Evolutionary conservation across 2,797 vertebrate species (phyloP).

Genomic region (Halcyon chelicuti): DNA sequence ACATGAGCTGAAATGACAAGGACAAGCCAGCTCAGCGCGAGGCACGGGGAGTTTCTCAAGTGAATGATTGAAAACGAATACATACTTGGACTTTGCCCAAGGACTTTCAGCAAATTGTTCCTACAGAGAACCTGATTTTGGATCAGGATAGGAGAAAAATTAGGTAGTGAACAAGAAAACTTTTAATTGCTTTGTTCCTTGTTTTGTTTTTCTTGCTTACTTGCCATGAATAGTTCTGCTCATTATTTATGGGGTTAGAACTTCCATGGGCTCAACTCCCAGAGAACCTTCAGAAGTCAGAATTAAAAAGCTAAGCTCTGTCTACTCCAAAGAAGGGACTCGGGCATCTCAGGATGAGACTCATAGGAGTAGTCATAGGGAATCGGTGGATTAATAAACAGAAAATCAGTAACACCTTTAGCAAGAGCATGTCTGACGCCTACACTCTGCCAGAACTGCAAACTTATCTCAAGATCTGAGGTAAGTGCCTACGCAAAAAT

Average conservation of each 20-base stretch:
- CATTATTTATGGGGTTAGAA: neutral
- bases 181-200: neutral
- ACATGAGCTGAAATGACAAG: conserved; percentile 55
- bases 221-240: neutral
- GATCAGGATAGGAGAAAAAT: neutral
- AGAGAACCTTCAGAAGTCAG: neutral
- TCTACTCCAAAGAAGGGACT: neutral
- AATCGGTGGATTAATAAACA: neutral
- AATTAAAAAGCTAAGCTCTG: neutral
- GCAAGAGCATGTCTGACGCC: neutral
- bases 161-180: neutral
- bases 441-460: neutral
- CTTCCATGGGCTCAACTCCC: neutral
- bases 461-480: neutral
- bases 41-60: conserved; percentile 31
- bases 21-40: conserved; percentile 46
- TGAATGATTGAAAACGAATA: neutral
- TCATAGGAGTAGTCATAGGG: neutral
- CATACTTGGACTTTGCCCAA: neutral
- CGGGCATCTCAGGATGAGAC: neutral
- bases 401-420: neutral
- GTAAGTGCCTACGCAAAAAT: neutral
- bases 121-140: neutral
- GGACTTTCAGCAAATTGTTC: neutral
- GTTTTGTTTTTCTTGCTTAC: neutral